A percentile compares a stretch with the other conserved stretches of the same genome.
phyloP scores from a whole-genome alignment of 2,113 vertebrate species.

The Labrus mixtus region DNA sequence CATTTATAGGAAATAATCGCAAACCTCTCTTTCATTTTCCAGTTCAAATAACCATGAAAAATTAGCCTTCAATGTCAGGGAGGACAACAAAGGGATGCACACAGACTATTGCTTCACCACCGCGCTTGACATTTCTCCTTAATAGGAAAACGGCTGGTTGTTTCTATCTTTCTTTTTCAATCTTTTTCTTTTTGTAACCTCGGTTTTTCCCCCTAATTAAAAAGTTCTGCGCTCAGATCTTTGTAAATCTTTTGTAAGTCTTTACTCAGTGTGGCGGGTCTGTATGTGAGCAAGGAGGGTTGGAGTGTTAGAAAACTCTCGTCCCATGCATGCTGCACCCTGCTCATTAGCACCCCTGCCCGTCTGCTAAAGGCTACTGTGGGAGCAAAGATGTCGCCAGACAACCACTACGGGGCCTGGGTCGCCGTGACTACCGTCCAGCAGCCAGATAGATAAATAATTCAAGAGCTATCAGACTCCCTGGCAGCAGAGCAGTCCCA shows the following conservation, averaged over 20 bases:
- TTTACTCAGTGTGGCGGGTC: conserved; percentile 49
- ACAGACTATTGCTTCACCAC: conserved; percentile 82
- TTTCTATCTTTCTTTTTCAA: conserved; percentile 80
- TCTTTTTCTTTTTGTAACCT: conserved; percentile 73
- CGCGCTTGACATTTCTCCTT: conserved; percentile 87
- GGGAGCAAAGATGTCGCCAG: conserved; percentile 74
- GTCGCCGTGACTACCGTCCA: conserved; percentile 76
- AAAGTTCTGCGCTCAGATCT: conserved; percentile 84
- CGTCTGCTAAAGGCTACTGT: conserved; percentile 70
- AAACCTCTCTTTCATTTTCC: conserved; percentile 96
- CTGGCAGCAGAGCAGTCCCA: conserved; percentile 74
- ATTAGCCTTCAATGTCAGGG: conserved; percentile 97
- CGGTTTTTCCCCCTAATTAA: conserved; percentile 81
- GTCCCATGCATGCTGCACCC: conserved; percentile 39
- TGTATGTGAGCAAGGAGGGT: conserved; percentile 53
- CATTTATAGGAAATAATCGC: conserved; percentile 98
- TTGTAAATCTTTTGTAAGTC: conserved; percentile 70
- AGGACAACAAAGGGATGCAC: conserved; percentile 90
- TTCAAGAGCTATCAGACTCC: conserved; percentile 82
- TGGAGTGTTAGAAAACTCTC: conserved; percentile 59
- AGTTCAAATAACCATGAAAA: conserved; percentile 99
- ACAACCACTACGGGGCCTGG: conserved; percentile 71
- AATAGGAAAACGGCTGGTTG: conserved; percentile 85
- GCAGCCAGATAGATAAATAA: conserved; percentile 81
- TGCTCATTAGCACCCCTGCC: conserved; percentile 69